These are phyloP conservation scores for Psettodes erumei DNA, from an alignment of 2,113 vertebrate genomes.

Conservation along the genomic window DNA sequence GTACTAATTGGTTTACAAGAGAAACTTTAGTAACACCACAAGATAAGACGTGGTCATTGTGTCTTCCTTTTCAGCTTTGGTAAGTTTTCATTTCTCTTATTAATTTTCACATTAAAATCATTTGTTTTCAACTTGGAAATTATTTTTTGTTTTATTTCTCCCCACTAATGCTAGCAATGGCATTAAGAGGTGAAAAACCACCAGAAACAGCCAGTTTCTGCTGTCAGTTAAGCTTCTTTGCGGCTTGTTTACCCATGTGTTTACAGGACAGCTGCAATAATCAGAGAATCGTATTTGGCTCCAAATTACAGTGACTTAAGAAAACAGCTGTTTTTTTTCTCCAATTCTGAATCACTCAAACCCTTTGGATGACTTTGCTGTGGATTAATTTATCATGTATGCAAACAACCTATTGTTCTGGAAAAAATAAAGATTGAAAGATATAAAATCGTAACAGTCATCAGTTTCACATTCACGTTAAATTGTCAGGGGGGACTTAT, in stretches of 20 bases:
- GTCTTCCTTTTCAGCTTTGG: background rate
- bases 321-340: too few relatives aligned
- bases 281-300: conserved; percentile 20
- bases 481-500: background rate
- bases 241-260: conserved; percentile 48
- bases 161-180: background rate
- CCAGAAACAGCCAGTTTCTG: background rate
- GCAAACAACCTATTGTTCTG: background rate
- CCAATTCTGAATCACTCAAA: too few relatives aligned
- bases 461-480: background rate
- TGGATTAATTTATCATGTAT: background rate
- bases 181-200: background rate
- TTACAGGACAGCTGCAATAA: conserved; percentile 45
- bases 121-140: too few relatives aligned
- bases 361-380: too few relatives aligned
- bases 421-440: background rate
- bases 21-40: background rate
- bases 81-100: background rate
- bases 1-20: background rate
- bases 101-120: background rate
- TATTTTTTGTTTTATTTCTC: background rate
- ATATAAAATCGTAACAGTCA: background rate
- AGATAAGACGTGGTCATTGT: background rate
- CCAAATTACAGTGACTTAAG: conserved; percentile 17
- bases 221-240: conserved; percentile 51